A percentile compares a stretch with the other conserved stretches of the same genome.
Evolutionary conservation across 2,113 vertebrate species (phyloP).

Genomic region (Hiodon alosoides): DNA sequence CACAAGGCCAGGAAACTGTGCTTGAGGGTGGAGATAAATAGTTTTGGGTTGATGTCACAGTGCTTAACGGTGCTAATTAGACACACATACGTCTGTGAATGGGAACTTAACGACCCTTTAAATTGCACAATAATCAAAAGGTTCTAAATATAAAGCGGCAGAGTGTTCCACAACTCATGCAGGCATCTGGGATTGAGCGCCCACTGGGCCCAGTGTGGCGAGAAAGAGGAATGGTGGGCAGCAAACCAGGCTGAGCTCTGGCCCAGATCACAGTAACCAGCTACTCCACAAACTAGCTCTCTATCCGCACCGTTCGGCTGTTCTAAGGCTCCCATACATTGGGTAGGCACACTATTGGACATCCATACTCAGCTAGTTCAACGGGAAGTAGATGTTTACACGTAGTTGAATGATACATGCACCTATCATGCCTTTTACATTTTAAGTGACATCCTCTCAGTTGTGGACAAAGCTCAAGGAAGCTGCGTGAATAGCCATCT

Average conservation of each 20-base stretch:
- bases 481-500: constrained; percentile 72
- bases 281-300: too few relatives aligned
- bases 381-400: constrained; percentile 18
- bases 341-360: not conserved
- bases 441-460: constrained; percentile 31
- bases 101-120: constrained; percentile 46
- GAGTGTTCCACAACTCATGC: constrained; percentile 47
- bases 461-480: constrained; percentile 41
- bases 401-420: not conserved
- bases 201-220: constrained; percentile 54
- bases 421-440: constrained; percentile 9
- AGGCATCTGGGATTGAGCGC: constrained; percentile 53
- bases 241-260: constrained; percentile 28
- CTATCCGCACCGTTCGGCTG: not conserved
- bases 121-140: constrained; percentile 55
- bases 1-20: constrained; percentile 9
- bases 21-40: constrained; percentile 17
- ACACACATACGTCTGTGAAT: constrained; percentile 46
- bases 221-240: constrained; percentile 45
- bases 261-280: not conserved
- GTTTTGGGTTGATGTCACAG: constrained; percentile 37
- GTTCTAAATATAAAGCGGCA: constrained; percentile 52
- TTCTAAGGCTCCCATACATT: not conserved
- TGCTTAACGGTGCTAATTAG: constrained; percentile 40
- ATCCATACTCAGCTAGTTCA: not conserved